Base-by-base conservation (phyloP, 2,888 invertebrate genomes). In the Pammene fasciana region DNA sequence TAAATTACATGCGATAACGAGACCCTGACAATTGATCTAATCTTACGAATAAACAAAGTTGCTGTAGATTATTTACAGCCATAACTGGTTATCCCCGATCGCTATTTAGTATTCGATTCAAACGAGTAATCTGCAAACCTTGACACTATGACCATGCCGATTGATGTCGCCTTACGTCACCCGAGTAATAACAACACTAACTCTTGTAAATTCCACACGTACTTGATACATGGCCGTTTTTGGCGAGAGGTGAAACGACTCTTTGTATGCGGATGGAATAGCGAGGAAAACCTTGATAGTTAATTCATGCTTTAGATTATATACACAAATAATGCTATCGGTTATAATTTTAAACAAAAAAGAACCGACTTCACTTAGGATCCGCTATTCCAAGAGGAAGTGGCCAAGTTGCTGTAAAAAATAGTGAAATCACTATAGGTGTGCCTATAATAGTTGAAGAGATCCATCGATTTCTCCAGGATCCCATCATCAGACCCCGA, bases 71-170 rank as follows among this genome's bases (percentile, higher is more conserved):
- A 38, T 46, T 45, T 59, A 26, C 13, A 56, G 13, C 18, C 18
- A 68, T 48, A 70, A 70, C 59, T 43, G 70, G 60, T 60, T 68
- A 62, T 62, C 65, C 68, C 57, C 54, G 45, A 46, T n/a, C 62
- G 26, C 26, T 52, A 13, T 38, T 70, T 70, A 48, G 60, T 65
- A 70, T 70, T 70, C 65, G 14, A 65, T 70, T 55, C 10, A 54
- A 68, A 36, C 54, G 18, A 64, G 41, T 68, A 71, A 65, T 71
- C 65, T 50, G 64, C 48, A 64, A 71, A 71, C 75, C 75, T 75
- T 75, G 75, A 75, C 74, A 75, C 62, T 52, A 61, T 73, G 74
- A 74, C 75, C 73, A 72, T 71, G 71, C 61, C 66, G 68, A 65
- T 67, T 68, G 66, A 68, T 72, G 72, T 68, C 66, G 60, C 64